Evolutionary conservation across 2,888 invertebrate genomes (phyloP).

Genomic region (Drosophila mayaguana): DNA sequence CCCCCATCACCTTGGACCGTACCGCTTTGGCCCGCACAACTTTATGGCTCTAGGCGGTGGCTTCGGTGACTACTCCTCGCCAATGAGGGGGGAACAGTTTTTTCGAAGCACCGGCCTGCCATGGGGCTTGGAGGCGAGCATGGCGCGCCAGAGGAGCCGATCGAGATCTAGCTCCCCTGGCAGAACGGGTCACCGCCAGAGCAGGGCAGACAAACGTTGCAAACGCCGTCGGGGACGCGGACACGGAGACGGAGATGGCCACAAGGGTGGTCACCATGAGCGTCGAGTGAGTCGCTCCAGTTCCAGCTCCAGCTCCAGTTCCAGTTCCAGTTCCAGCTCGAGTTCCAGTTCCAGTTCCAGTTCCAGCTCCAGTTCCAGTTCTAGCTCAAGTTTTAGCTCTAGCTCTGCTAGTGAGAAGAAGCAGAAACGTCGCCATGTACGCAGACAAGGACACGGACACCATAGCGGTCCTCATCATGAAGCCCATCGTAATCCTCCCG

Average conservation of each 20-base stretch:
- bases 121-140: conserved; percentile 50
- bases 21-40: neutral
- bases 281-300: conserved; percentile 48
- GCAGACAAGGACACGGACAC: conserved; percentile 9
- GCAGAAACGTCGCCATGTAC: neutral
- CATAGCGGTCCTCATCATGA: conserved; percentile 1
- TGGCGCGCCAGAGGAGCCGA: conserved; percentile 33
- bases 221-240: conserved; percentile 33
- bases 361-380: conserved; percentile 33
- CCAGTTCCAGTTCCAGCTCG: conserved; percentile 43
- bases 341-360: conserved; percentile 38
- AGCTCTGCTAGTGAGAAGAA: conserved; percentile 31
- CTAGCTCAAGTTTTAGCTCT: conserved; percentile 47
- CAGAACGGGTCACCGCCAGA: conserved; percentile 32
- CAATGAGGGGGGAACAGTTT: conserved; percentile 53
- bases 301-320: conserved; percentile 37
- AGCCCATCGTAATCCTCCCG: neutral
- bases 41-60: conserved; percentile 10
- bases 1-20: neutral
- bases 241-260: conserved; percentile 65
- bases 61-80: conserved; percentile 19
- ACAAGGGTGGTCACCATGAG: conserved; percentile 52
- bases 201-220: conserved; percentile 7
- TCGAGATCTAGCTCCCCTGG: conserved; percentile 41
- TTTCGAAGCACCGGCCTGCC: conserved; percentile 68